Conservation (phyloP, 2,113 vertebrate species). For the Aspidoscelis tigris region DNA sequence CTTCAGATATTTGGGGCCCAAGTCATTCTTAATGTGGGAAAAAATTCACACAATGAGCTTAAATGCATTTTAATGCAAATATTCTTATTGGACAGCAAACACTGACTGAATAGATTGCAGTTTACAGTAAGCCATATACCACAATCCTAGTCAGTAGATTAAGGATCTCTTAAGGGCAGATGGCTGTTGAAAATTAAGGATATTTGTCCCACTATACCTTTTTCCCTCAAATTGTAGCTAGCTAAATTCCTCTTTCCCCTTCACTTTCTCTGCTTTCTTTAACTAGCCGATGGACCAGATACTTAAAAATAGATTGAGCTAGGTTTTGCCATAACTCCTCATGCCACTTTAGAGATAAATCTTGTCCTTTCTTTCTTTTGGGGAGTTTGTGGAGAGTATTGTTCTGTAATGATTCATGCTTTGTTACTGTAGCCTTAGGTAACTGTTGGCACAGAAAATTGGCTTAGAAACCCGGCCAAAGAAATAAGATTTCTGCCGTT, state of each 20-base stretch:
- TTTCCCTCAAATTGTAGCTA: neutral
- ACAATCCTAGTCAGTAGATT: neutral
- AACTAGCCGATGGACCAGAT: constrained; percentile 20
- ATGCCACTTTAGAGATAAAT: neutral
- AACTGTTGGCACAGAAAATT: constrained; percentile 46
- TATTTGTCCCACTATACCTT: neutral
- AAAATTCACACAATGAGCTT: too few relatives aligned
- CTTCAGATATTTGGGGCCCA: too few relatives aligned
- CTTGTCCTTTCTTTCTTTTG: constrained; percentile 8
- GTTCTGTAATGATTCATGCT: constrained; percentile 17
- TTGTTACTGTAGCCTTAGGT: constrained; percentile 15
- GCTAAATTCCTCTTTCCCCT: neutral
- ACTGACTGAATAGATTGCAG: neutral
- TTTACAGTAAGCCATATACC: neutral
- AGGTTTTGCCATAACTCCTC: neutral
- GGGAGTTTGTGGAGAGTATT: neutral
- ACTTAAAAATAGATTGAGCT: constrained; percentile 25
- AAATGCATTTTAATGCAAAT: neutral
- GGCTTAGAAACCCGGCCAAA: constrained; percentile 39
- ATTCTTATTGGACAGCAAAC: neutral
- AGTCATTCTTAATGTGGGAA: too few relatives aligned
- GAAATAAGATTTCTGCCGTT: constrained; percentile 45
- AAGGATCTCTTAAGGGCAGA: constrained; percentile 9
- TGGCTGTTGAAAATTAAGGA: constrained; percentile 44
- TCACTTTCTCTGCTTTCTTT: neutral